Conservation (phyloP, 2,888 invertebrate species). For the Epinotia demarniana region DNA sequence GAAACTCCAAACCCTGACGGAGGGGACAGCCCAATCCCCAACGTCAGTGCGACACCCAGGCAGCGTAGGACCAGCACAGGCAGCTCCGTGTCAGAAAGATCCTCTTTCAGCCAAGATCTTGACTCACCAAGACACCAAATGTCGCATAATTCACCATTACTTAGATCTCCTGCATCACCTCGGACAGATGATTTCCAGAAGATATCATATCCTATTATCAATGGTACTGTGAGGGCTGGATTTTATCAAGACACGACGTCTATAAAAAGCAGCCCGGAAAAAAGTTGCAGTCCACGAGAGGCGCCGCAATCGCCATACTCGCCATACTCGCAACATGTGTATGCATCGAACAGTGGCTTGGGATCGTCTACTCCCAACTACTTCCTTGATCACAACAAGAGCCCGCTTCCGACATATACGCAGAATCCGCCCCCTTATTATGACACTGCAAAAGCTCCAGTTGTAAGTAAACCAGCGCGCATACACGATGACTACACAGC, state of each 20-base stretch:
- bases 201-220: slow-evolving; percentile 89
- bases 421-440: slow-evolving; percentile 85
- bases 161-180: slow-evolving; percentile 91
- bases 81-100: slow-evolving; percentile 91
- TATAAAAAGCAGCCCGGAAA: slow-evolving; percentile 92
- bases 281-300: slow-evolving; percentile 92
- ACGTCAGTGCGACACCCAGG: slow-evolving; percentile 71
- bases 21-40: slow-evolving; percentile 74
- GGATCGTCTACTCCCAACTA: slow-evolving; percentile 74
- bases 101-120: slow-evolving; percentile 91
- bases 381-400: slow-evolving; percentile 77
- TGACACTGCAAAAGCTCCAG: slow-evolving; percentile 83
- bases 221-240: slow-evolving; percentile 93
- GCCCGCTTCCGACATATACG: slow-evolving; percentile 74
- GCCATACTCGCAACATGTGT: slow-evolving; percentile 78
- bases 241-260: slow-evolving; percentile 96
- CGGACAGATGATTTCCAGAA: slow-evolving; percentile 88
- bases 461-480: slow-evolving; percentile 75
- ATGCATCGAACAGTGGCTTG: slow-evolving; percentile 69
- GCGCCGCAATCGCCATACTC: slow-evolving; percentile 84
- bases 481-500: slow-evolving; percentile 84
- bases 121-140: slow-evolving; percentile 90
- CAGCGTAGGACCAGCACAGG: slow-evolving; percentile 91
- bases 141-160: slow-evolving; percentile 89
- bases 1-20: slow-evolving; percentile 76